These are phyloP conservation scores for Pseudomyrmex pallidus DNA, from an alignment of 1,140 invertebrate genomes.

Conservation along the genomic window DNA sequence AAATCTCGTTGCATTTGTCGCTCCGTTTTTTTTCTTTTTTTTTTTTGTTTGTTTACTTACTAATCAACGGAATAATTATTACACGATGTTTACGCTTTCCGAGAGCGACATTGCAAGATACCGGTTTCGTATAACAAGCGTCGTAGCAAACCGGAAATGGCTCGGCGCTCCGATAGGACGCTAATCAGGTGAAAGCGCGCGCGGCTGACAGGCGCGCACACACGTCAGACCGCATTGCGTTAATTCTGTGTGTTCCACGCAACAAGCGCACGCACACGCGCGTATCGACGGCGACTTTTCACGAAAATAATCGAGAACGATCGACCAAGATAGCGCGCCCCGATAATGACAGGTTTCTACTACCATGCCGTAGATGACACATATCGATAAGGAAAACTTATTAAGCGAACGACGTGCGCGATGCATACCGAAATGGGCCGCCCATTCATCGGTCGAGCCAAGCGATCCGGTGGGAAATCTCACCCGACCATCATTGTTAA, in stretches of 20 bases:
- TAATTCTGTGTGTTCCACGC: constrained; percentile 46
- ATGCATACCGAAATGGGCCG: constrained; percentile 59
- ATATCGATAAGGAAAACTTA: constrained; percentile 75
- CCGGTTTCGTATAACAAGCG: not conserved
- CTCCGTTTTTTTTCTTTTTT: not conserved
- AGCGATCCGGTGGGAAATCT: constrained; percentile 68
- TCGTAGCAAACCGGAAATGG: constrained; percentile 51
- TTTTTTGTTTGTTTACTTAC: not conserved
- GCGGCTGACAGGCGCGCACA: constrained; percentile 52
- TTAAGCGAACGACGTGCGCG: constrained; percentile 66
- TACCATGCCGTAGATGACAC: constrained; percentile 71
- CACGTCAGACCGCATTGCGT: constrained; percentile 50
- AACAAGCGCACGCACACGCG: constrained; percentile 53
- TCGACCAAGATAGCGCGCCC: constrained; percentile 62
- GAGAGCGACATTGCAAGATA: constrained; percentile 16
- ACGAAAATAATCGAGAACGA: constrained; percentile 72
- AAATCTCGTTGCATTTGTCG: not conserved
- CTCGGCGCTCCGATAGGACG: constrained; percentile 61
- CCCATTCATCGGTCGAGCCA: constrained; percentile 59
- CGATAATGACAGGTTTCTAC: constrained; percentile 69
- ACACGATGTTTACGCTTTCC: constrained; percentile 28
- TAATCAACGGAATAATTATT: constrained; percentile 19
- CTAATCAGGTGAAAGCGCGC: constrained; percentile 69
- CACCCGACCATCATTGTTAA: constrained; percentile 33
- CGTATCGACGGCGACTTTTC: constrained; percentile 39